Evolutionary conservation across 92 coral and sea anemone species (phyloP).

Genomic region (Epizoanthus stellaris): DNA sequence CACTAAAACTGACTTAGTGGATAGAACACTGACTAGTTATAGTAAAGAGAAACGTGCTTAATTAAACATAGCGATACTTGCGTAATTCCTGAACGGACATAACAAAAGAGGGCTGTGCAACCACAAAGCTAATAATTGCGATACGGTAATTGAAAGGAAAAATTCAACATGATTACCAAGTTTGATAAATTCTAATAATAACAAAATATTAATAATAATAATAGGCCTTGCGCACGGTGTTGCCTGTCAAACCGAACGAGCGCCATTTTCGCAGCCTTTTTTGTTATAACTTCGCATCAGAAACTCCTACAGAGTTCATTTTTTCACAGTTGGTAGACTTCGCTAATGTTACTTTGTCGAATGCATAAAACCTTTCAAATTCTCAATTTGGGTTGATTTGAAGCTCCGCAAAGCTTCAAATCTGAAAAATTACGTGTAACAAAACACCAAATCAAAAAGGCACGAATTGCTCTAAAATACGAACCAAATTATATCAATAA

Average conservation of each 20-base stretch:
- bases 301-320: constrained; percentile 25
- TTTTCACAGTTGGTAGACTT: constrained; percentile 28
- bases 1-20: constrained; percentile 23
- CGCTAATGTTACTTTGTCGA: constrained; percentile 27
- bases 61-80: neutral
- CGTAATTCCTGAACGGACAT: constrained; percentile 29
- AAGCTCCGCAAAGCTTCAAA: constrained; percentile 32
- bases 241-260: constrained; percentile 29
- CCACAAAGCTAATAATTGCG: constrained; percentile 3
- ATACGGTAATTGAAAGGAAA: too few relatives aligned
- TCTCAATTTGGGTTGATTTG: constrained; percentile 27
- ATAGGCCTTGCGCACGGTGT: constrained; percentile 31
- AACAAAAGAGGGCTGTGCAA: constrained; percentile 5
- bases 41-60: constrained; percentile 17
- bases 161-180: too few relatives aligned
- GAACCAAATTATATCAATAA: constrained; percentile 28
- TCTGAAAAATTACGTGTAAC: constrained; percentile 27
- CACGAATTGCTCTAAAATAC: constrained; percentile 32
- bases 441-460: constrained; percentile 24
- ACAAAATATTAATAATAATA: too few relatives aligned
- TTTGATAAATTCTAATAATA: too few relatives aligned
- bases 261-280: constrained; percentile 27
- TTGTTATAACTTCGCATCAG: constrained; percentile 23
- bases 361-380: constrained; percentile 30
- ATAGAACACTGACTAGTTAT: constrained; percentile 31